Evolutionary conservation across 2,113 vertebrate genomes (phyloP).

Genomic region (Ranitomeya imitator): DNA sequence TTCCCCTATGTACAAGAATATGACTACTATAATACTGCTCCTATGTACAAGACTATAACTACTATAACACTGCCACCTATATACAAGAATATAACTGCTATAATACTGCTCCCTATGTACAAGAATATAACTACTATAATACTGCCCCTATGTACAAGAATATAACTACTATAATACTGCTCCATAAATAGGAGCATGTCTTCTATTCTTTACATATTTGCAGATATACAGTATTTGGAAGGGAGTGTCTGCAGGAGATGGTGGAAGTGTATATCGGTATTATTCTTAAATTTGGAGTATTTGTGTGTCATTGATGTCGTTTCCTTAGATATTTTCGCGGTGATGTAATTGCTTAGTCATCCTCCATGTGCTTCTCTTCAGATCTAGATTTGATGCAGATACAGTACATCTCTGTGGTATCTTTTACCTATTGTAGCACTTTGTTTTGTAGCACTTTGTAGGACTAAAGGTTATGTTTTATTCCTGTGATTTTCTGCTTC

Average conservation of each 20-base stretch:
- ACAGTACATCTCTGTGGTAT: background rate
- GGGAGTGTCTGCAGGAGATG: background rate
- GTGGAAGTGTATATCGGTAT: background rate
- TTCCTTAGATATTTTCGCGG: background rate
- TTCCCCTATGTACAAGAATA: background rate
- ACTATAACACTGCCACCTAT: background rate
- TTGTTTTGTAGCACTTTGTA: no score
- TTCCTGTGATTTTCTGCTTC: no score
- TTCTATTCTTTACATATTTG: background rate
- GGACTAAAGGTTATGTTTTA: no score
- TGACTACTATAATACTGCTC: background rate
- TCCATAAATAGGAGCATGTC: background rate
- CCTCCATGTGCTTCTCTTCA: background rate
- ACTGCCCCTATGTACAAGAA: background rate
- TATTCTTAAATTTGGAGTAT: background rate
- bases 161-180: background rate
- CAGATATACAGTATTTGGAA: background rate
- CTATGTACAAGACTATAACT: constrained; percentile 2
- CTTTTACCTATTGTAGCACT: background rate
- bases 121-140: constrained; percentile 6
- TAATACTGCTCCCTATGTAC: background rate
- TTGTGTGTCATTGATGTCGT: background rate
- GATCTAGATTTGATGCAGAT: background rate
- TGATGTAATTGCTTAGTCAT: background rate
- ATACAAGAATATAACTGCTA: background rate